Conservation (phyloP, 2,113 vertebrate species). For the Coracopsis vasa region DNA sequence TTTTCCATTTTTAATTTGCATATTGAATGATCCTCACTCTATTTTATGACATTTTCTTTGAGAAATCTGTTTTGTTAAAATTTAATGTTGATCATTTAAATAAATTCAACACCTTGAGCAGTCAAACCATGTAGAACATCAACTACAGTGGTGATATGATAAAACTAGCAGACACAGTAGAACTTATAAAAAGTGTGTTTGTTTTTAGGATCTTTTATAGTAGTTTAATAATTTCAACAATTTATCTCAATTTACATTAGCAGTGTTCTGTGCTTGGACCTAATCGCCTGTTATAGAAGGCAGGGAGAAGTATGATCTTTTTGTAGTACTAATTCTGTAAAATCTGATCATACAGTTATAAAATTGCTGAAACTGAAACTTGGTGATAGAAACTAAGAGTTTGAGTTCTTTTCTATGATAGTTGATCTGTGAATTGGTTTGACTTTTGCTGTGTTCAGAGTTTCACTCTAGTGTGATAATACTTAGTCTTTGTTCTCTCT, state of each 20-base stretch:
- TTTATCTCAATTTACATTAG: neutral
- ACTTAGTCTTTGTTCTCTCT: neutral
- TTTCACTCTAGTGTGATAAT: neutral
- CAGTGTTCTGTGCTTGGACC: neutral
- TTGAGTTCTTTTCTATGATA: neutral
- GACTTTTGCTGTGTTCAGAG: neutral
- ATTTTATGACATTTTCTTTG: neutral
- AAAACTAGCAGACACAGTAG: neutral
- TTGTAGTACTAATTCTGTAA: neutral
- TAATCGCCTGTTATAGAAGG: neutral
- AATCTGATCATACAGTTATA: neutral
- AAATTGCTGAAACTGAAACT: neutral
- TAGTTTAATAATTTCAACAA: neutral
- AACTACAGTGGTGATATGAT: fast-evolving
- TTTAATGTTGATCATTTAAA: neutral
- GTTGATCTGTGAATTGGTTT: neutral
- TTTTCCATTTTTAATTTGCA: neutral
- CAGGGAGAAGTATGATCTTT: neutral
- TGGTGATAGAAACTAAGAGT: neutral
- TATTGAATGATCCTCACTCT: neutral
- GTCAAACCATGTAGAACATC: neutral
- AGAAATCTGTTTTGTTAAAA: neutral
- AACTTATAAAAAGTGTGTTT: neutral
- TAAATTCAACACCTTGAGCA: neutral
- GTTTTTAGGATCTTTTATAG: neutral